Evolutionary conservation across 2,888 invertebrate species (phyloP).

Genomic region (Watsonalla binaria): DNA sequence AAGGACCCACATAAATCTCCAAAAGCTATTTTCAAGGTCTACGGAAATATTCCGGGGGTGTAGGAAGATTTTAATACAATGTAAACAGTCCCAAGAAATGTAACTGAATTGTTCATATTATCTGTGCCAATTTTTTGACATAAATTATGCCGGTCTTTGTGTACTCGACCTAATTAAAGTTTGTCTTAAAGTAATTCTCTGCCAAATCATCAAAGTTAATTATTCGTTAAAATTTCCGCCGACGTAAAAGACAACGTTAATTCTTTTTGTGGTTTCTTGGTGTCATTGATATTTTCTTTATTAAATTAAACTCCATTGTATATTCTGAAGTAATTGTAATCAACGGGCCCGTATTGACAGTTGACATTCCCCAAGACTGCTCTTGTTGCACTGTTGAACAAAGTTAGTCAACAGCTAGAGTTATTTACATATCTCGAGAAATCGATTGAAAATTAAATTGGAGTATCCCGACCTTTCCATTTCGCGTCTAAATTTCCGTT

Average conservation of each 20-base stretch:
- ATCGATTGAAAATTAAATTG: too few relatives aligned
- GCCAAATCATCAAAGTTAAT: slow-evolving; percentile 54
- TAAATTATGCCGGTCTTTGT: slow-evolving; percentile 42
- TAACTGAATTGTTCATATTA: slow-evolving; percentile 12
- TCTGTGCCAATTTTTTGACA: slow-evolving; percentile 20
- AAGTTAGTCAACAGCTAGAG: too few relatives aligned
- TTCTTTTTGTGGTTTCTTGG: slow-evolving; percentile 27
- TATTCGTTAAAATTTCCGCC: slow-evolving; percentile 48
- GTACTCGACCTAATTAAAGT: slow-evolving; percentile 58
- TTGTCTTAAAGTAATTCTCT: slow-evolving; percentile 51
- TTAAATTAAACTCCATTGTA: neutral
- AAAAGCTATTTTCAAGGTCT: neutral
- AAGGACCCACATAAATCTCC: neutral
- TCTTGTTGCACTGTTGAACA: too few relatives aligned
- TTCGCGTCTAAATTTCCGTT: too few relatives aligned
- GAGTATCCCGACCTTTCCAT: too few relatives aligned
- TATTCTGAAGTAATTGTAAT: too few relatives aligned
- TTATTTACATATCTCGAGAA: too few relatives aligned
- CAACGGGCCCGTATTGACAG: too few relatives aligned
- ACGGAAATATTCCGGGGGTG: neutral
- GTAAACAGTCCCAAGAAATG: slow-evolving; percentile 2
- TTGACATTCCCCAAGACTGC: too few relatives aligned
- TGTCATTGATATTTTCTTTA: neutral
- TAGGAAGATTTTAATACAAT: neutral
- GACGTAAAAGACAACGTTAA: slow-evolving; percentile 28